Evolutionary conservation across 1,140 invertebrate genomes (phyloP), one percentile per base, ranked within the genome.

Genomic region (Cheumatopsyche charites): DNA sequence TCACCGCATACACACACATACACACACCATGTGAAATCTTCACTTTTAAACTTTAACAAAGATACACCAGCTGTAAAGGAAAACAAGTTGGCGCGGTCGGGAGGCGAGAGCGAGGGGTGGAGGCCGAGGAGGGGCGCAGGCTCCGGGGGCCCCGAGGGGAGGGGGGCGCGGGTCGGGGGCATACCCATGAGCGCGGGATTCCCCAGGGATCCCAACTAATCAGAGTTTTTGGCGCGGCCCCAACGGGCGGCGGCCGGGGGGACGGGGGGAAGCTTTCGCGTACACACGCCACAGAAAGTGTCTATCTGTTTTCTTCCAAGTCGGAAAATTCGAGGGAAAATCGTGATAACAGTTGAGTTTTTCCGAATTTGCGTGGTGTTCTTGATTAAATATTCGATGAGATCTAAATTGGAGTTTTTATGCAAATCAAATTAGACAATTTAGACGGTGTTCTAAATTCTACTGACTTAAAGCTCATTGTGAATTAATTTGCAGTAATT

Each of bases 161-260:
- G 13, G 25, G 71, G 41, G 63, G 65, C 67, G 66, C 36, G 61
- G 63, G 70, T 47, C 49, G 61, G 72, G 49, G 72, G 72, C 67
- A 75, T 72, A 71, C 74, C 73, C 77, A 76, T 72, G 76, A 75
- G 74, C 71, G 73, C 72, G 74, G 75, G 75, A 76, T 74, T 76
- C 77, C 76, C 76, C 67, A 17, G 78, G 76, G 78, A 78, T 72
- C 75, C 72, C 75, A 78, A 78, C 77, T 78, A 78, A 78, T 78
- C 78, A 78, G 78, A 78, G 77, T 78, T 78, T 78, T 78, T 78
- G 78, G 78, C 78, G 78, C 78, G 75, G 73, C 72, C 77, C 74
- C 72, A 73, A 71, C 71, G 71, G 71, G 71, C 63, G 71, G 55
- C n/a, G 7, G 45, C 21, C 72, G 67, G 66, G 71, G 42, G 67